Base-by-base conservation (phyloP, 2,113 vertebrate species). In the Tretioscincus oriximinensis region DNA sequence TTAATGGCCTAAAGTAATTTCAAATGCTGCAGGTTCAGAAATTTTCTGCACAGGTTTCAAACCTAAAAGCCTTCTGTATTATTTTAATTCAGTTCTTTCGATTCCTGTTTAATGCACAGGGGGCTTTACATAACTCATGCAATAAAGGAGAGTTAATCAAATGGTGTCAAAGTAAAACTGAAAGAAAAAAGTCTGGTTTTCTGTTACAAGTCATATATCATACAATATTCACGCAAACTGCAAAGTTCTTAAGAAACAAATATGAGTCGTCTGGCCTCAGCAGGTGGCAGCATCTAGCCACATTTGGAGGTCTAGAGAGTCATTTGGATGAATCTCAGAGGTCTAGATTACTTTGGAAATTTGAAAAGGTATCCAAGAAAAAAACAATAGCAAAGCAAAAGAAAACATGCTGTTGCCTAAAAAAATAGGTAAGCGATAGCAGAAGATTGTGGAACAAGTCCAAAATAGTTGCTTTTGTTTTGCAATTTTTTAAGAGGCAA, bases 91-190 rank as follows among this genome's bases (percentile, higher is more conserved):
- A n/a, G 35, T 26, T 9, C 71, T 28, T 29, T 67, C 31, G 21
- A 66, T 70, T 72, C n/a, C 28, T 82, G 49, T 76, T 84, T 0
- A 1, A 24, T 7, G 0, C 0, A 63, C 26, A 75, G 18, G 28
- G 7, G 24, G 7, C 16, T 16, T 5, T 74, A 9, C 28, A 31
- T 66, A 60, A 49, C 1, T 5, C n/a, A n/a, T 58, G n/a, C 77
- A 71, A 82, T 45, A 0, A 71, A 58, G 4, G 35, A 20, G 26
- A 66, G 12, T 16, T 84, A 72, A 76, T 45, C 8, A 20, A 66
- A 51, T 58, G 0, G 0, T 1, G 8, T 61, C 11, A 28, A 14
- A 78, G 51, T 73, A 86, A 76, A 58, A 47, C 26, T 78, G 67
- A 66, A 65, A 21, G 22, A 5, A 78, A 64, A 54, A 29, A 4